A percentile compares a stretch with the other conserved stretches of the same genome.
phyloP scores from a whole-genome alignment of 2,888 invertebrate species.

The Anaspis maculata region DNA sequence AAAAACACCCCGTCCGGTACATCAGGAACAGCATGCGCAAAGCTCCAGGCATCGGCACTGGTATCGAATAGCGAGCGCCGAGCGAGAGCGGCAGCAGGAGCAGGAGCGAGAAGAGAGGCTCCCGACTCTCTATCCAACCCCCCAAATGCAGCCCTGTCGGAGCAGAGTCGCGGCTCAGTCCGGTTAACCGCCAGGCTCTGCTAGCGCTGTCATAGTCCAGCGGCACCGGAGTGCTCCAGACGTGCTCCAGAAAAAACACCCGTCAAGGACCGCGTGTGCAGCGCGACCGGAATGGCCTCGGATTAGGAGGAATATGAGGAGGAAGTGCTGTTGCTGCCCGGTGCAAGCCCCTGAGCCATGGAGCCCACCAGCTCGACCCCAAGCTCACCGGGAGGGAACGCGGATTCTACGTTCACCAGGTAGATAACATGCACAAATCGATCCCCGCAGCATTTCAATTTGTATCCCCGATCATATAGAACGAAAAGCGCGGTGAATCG shows the following conservation, averaged over 20 bases:
- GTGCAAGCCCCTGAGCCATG: too few species aligned
- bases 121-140: too few species aligned
- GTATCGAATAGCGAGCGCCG: slow-evolving; percentile 9
- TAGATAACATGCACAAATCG: slow-evolving; percentile 18
- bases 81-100: too few species aligned
- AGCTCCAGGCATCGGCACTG: slow-evolving; percentile 7
- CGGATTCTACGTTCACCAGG: slow-evolving; percentile 41
- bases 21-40: slow-evolving; percentile 7
- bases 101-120: too few species aligned
- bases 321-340: too few species aligned
- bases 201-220: slow-evolving; percentile 6
- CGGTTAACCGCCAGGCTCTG: slow-evolving; percentile 5
- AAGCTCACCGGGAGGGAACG: slow-evolving; percentile 33
- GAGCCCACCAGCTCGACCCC: slow-evolving; percentile 42
- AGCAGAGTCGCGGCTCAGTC: slow-evolving; percentile 6
- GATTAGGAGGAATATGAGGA: too few species aligned
- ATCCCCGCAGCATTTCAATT: too few species aligned
- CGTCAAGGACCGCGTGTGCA: too few species aligned
- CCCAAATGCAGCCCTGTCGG: slow-evolving; percentile 13
- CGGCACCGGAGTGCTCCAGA: slow-evolving; percentile 20
- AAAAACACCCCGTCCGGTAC: too few species aligned
- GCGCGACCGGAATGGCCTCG: not conserved
- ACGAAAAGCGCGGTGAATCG: too few species aligned
- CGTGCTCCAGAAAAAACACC: too few species aligned
- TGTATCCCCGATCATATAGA: too few species aligned